phyloP scores from a whole-genome alignment of 2,888 invertebrate genomes.

The Barypeithes pellucidus region DNA sequence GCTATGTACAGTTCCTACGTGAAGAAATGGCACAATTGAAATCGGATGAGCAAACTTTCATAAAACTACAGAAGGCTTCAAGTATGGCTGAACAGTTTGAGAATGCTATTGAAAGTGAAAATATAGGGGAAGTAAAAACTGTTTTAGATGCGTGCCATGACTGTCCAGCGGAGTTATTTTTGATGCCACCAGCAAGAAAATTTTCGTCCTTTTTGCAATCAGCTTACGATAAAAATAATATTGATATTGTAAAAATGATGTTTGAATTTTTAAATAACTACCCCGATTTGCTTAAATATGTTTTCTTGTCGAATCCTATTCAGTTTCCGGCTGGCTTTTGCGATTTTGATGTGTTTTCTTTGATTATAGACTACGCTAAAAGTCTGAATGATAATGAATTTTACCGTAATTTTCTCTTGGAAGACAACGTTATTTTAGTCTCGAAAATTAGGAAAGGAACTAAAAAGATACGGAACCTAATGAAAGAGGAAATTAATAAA shows the following conservation, averaged over 20 bases:
- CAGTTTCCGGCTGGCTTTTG: not conserved
- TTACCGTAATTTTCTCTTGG: not conserved
- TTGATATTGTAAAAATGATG: not conserved
- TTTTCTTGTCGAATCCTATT: not conserved
- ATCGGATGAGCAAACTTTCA: not conserved
- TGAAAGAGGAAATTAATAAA: constrained; percentile 5
- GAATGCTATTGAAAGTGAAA: not conserved
- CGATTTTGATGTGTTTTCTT: not conserved
- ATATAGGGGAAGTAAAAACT: not conserved
- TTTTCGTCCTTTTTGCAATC: not conserved
- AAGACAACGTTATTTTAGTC: no score
- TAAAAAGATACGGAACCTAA: not conserved
- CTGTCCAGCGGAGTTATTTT: not conserved
- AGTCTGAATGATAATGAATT: not conserved
- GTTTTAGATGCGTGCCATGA: not conserved
- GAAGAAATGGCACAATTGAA: not conserved
- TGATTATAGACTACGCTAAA: not conserved
- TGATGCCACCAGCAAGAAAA: not conserved
- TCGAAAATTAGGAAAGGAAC: not conserved
- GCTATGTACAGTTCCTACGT: not conserved
- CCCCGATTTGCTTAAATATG: not conserved
- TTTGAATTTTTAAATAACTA: not conserved
- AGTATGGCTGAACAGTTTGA: not conserved
- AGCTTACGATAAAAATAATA: not conserved
- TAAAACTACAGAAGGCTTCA: not conserved